Evolutionary conservation across 1,140 invertebrate genomes (phyloP), one percentile per base, ranked within the genome.

Genomic region (Tenebrio molitor): DNA sequence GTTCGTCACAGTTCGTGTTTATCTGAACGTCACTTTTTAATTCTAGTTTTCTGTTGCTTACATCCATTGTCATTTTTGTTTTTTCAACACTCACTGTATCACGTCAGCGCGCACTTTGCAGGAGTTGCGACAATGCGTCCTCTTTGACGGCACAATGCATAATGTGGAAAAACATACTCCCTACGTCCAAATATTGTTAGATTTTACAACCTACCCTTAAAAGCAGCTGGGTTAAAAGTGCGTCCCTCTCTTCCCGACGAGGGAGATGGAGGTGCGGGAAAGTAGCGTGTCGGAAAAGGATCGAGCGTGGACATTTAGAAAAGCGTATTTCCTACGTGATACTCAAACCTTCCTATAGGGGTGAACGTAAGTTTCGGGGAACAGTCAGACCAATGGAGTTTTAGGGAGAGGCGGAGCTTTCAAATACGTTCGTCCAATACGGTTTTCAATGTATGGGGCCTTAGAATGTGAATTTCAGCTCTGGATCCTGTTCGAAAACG

Each of bases 361-460:
- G 78, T 81, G 77, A 82, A 81, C 78, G 81, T 80, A 80, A 77
- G 80, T 78, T 79, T 76, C 69, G 75, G 78, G 79, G 81, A 80
- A 78, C 74, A 79, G 76, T 78, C 81, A 77, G 77, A 78, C 82
- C 82, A 83, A 83, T 83, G 67, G 78, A 73, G 72, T 75, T 80
- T 74, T 74, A 77, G 78, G 39, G 69, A 16, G 29, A 77, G 81
- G 81, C 77, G 82, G 77, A 73, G 81, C 74, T 41, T 69, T 23
- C 65, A 81, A 83, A 83, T 83, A 83, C 82, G 82, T 69, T 83
- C 76, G 36, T 74, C 82, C 82, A 83, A 83, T 83, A 83, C 82
- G 81, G 81, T 83, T 83, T 83, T 82, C 80, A 80, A 78, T 82
- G 82, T 83, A 76, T 73, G 46, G 36, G 72, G 39, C 72, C 69